Evolutionary conservation across 2,797 vertebrate genomes (phyloP), one percentile per base, ranked within the genome.

Genomic region (Odontamblyopus lacepedii): DNA sequence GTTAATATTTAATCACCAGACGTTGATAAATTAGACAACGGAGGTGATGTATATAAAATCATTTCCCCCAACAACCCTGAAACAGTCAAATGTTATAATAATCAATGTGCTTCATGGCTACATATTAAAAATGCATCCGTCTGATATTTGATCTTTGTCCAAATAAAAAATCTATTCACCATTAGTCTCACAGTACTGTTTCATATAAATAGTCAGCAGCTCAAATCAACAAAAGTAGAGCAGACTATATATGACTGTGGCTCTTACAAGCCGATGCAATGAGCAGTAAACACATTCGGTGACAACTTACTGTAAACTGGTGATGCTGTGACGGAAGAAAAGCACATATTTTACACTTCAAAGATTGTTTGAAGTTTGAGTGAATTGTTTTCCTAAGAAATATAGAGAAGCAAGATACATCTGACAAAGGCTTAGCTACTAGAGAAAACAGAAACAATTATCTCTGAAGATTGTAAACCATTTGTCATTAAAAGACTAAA

Each of bases 321-420:
- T 16, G 50, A 15, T 30, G 27, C 18, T 59, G 63, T 80, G 71
- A 74, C 62, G 63, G 78, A 85, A 77, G 65, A 48, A 63, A 16
- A 72, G 67, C 60, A 83, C 32, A 63, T 86, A 72, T 84, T 82
- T 78, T 84, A 85, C 83, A 91, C 83, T 87, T 91, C 84, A 92
- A 87, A 90, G 85, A 74, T 73, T 80, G 72, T 85, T 81, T 79
- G 85, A 67, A 75, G 66, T 51, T 66, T 19, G 81, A 63, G 41
- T 72, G 72, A 73, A 64, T 69, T 26, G 75, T 74, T 79, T 80
- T 79, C 62, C 80, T 80, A 75, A 85, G 74, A 73, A 69, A 82
- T 76, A 72, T 11, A 78, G 63, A 50, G 63, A 61, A 0, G n/a
- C 18, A 6, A 65, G 35, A 64, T 62, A 55, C 15, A 48, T 74